Evolutionary conservation across 2,113 vertebrate species (phyloP), one percentile per base, ranked within the genome.

Genomic region (Tursiops truncatus): DNA sequence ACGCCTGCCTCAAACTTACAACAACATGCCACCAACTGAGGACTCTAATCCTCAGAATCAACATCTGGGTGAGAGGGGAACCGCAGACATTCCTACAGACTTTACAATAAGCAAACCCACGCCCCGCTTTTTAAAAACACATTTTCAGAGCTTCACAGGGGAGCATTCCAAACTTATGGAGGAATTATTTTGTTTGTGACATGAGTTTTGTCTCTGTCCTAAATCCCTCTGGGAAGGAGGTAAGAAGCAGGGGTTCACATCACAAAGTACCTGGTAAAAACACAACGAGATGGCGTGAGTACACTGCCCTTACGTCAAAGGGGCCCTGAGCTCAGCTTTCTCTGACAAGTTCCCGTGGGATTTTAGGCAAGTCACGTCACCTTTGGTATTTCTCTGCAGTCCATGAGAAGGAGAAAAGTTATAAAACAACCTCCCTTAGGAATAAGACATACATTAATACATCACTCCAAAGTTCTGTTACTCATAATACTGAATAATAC

Each of bases 21-120:
- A 1, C 13, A 36, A 2, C 0, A 0, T 0, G 23, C 44, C 3
- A 4, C 63, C 80, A 63, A 1, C 0, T 11, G 3, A 74, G 60
- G 56, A 44, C 23, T 33, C 28, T 5, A 26, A 5, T 5, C 8
- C 11, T 31, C 70, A 79, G 70, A 47, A 9, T 18, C 41, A 14
- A 5, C 8, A 8, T 38, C 74, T 28, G 15, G 21, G 44, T 33
- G 28, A 47, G 6, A 18, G 15, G 44, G 6, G 50, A 23, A 3
- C 3, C 2, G 2, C 56, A 25, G 31, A 18, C 15, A 6, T 53
- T 33, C 41, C 65, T 36, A 63, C 5, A 60, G 47, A 47, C 14
- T 31, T 18, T 21, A 17, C 36, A 15, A 15, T 3, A 20, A 41
- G 44, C 50, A 63, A 28, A 33, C 6, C 62, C 20, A 21, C 3